These are phyloP conservation scores for Zeus faber DNA, from an alignment of 2,113 vertebrate genomes.

Conservation along the genomic window DNA sequence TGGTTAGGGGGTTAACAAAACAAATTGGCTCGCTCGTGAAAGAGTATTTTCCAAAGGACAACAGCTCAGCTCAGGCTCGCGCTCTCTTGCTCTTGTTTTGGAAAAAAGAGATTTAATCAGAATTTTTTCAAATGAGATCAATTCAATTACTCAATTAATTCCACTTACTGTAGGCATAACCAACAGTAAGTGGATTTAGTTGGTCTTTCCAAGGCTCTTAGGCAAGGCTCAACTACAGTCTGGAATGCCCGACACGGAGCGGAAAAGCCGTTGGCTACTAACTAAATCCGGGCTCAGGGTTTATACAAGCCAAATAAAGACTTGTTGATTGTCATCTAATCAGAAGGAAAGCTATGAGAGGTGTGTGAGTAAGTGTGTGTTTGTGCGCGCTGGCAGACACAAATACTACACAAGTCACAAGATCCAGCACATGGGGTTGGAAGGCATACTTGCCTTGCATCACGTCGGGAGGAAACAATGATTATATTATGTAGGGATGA, in stretches of 20 bases:
- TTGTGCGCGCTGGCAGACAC: background rate
- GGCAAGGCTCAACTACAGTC: background rate
- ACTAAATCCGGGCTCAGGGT: background rate
- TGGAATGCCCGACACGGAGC: background rate
- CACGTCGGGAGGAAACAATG: slow-evolving; percentile 61
- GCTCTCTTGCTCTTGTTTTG: no score
- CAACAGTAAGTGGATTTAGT: no score
- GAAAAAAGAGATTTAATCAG: no score
- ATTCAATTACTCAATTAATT: no score
- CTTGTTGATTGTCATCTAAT: background rate
- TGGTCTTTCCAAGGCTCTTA: background rate
- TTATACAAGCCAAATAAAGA: background rate
- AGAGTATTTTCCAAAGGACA: no score
- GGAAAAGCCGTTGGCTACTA: background rate
- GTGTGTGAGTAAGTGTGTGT: background rate
- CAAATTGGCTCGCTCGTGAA: no score
- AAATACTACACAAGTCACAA: slow-evolving; percentile 61
- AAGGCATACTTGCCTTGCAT: slow-evolving; percentile 32
- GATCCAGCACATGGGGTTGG: slow-evolving; percentile 58
- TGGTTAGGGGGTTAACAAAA: no score
- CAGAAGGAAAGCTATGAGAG: background rate
- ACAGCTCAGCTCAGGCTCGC: no score
- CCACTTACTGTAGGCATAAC: no score
- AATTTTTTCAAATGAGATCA: no score
- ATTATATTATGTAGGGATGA: slow-evolving; percentile 53